Percentiles rank a stretch among this genome's conserved stretches.
Evolutionary conservation across 2,113 vertebrate genomes (phyloP).

Genomic region (Aphyosemion australe): DNA sequence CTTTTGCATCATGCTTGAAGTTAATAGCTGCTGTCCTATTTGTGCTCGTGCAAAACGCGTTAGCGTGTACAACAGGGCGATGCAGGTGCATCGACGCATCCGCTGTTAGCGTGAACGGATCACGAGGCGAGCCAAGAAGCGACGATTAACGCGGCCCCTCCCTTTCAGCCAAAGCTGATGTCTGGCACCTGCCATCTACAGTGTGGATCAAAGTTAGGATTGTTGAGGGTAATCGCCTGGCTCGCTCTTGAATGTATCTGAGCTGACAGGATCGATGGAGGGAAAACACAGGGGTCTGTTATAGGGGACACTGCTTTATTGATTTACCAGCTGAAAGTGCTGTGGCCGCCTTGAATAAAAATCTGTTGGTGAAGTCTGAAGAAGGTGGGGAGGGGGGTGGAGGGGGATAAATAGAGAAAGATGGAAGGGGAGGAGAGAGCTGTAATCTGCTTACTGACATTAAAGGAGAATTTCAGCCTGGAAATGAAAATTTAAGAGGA

Average conservation of each 20-base stretch:
- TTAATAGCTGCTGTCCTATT: slow-evolving; percentile 1
- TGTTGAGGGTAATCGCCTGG: slow-evolving; percentile 68
- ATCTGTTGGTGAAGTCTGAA: slow-evolving; percentile 46
- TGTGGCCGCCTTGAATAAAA: slow-evolving; percentile 63
- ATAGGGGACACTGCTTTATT: slow-evolving; percentile 76
- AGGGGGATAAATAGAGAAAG: slow-evolving; percentile 1
- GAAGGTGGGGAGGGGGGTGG: slow-evolving; percentile 4
- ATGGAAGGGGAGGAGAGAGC: background rate
- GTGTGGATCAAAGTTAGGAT: slow-evolving; percentile 67
- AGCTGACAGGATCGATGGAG: slow-evolving; percentile 75
- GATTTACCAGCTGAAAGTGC: slow-evolving; percentile 72
- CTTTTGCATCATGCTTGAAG: slow-evolving; percentile 9
- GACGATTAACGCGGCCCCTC: slow-evolving; percentile 55
- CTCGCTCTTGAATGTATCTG: slow-evolving; percentile 70
- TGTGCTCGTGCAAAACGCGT: background rate
- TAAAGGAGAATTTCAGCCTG: slow-evolving; percentile 62
- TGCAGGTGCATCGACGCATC: background rate
- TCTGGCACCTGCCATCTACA: slow-evolving; percentile 72
- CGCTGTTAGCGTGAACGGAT: slow-evolving; percentile 19
- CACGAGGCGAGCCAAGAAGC: slow-evolving; percentile 35
- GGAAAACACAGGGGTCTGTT: slow-evolving; percentile 78
- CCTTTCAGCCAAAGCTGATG: slow-evolving; percentile 63
- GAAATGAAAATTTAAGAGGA: slow-evolving; percentile 53
- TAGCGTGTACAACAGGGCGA: background rate
- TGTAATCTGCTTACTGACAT: slow-evolving; percentile 62